These are phyloP conservation scores for Rhamphomyia laevipes DNA, from an alignment of 2,888 invertebrate genomes.

Conservation along the genomic window DNA sequence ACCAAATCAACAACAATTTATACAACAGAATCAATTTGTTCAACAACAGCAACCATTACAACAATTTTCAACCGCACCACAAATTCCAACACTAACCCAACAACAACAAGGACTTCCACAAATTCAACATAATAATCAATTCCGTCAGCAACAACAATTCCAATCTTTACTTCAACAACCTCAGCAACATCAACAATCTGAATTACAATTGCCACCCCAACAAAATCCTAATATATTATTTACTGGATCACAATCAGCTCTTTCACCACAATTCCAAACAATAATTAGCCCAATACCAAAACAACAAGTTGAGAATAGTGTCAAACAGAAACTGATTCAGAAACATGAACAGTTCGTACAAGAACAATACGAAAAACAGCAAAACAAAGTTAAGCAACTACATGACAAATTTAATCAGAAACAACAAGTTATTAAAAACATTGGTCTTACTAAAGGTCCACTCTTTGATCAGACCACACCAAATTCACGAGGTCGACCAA, in stretches of 20 bases:
- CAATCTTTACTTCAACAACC: not conserved
- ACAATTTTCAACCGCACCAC: not conserved
- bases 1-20: slow-evolving; percentile 2
- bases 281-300: slow-evolving; percentile 15
- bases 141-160: not conserved
- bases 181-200: not conserved
- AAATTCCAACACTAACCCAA: not conserved
- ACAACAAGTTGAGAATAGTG: slow-evolving; percentile 45
- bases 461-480: slow-evolving; percentile 5
- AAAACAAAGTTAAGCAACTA: slow-evolving; percentile 60
- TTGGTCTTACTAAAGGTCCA: slow-evolving; percentile 2
- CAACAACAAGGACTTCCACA: slow-evolving; percentile 2
- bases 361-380: slow-evolving; percentile 66
- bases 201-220: slow-evolving; percentile 13
- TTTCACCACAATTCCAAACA: slow-evolving; percentile 32
- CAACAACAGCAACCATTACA: not conserved
- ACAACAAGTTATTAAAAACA: slow-evolving; percentile 51
- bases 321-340: slow-evolving; percentile 58
- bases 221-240: slow-evolving; percentile 5
- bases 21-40: not conserved
- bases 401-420: slow-evolving; percentile 58
- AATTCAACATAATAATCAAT: slow-evolving; percentile 2
- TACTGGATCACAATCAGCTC: slow-evolving; percentile 25
- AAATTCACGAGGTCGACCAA: slow-evolving; percentile 26
- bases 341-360: slow-evolving; percentile 67